Percentiles rank a stretch among this genome's conserved stretches.
phyloP scores from a whole-genome alignment of 2,797 vertebrate species.

The Buphagus erythrorhynchus region DNA sequence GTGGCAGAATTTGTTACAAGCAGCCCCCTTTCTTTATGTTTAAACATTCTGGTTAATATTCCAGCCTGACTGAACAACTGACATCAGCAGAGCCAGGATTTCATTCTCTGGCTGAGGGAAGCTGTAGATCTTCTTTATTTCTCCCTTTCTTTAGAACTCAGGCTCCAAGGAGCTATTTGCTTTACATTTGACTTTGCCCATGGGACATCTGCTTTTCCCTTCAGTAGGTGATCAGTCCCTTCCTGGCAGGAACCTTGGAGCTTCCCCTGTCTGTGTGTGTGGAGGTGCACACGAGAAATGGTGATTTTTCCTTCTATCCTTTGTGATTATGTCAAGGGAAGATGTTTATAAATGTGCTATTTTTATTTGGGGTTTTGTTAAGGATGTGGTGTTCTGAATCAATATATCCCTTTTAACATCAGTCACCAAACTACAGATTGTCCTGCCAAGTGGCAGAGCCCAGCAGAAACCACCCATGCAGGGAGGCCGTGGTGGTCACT shows the following conservation, averaged over 20 bases:
- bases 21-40: neutral
- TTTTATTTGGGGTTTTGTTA: neutral
- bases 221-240: neutral
- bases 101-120: neutral
- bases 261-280: neutral
- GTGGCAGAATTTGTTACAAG: neutral
- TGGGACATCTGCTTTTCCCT: neutral
- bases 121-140: neutral
- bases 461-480: neutral
- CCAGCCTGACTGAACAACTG: neutral
- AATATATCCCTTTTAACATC: neutral
- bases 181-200: slow-evolving; percentile 19
- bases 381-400: neutral
- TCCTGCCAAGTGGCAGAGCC: neutral
- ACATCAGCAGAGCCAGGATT: neutral
- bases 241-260: neutral
- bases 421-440: neutral
- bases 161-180: slow-evolving; percentile 24
- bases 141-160: neutral
- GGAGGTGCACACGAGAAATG: neutral
- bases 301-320: neutral
- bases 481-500: fast-evolving
- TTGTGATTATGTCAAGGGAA: neutral
- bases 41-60: neutral
- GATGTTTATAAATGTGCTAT: neutral